A percentile compares a stretch with the other conserved stretches of the same genome.
Evolutionary conservation across 2,888 invertebrate species (phyloP).

Genomic region (Euspilapteryx auroguttella): DNA sequence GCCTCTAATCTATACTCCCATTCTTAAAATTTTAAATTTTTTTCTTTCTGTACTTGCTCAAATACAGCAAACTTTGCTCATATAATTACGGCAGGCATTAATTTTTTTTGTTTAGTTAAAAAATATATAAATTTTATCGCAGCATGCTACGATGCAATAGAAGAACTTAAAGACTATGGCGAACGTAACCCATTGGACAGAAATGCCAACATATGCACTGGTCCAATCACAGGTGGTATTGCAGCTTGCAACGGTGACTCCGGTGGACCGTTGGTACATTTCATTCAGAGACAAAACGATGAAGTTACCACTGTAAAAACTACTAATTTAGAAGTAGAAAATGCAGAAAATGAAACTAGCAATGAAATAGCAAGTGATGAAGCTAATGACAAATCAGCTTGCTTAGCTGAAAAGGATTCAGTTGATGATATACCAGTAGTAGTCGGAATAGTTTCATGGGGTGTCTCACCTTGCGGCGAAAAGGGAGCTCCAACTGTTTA

Average conservation of each 20-base stretch:
- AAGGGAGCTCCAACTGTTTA: conserved; percentile 55
- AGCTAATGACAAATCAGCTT: conserved; percentile 6
- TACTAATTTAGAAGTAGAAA: conserved; percentile 1
- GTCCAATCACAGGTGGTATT: conserved; percentile 42
- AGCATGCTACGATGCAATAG: conserved; percentile 42
- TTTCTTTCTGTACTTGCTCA: too few relatives aligned
- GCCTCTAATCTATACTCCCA: too few relatives aligned
- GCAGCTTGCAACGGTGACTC: conserved; percentile 62
- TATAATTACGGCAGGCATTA: too few relatives aligned
- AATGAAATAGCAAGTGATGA: conserved; percentile 6
- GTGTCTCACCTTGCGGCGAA: conserved; percentile 50
- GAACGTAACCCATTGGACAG: conserved; percentile 39
- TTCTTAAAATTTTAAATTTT: too few relatives aligned
- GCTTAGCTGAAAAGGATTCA: conserved; percentile 8
- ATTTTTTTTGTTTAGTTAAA: too few relatives aligned
- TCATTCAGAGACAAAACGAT: conserved; percentile 10
- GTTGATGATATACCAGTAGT: conserved; percentile 18
- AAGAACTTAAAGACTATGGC: conserved; percentile 21
- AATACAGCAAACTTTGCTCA: too few relatives aligned
- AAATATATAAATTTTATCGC: too few relatives aligned
- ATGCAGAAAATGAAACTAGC: conserved; percentile 8
- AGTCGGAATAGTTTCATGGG: conserved; percentile 62
- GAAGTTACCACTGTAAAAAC: conserved; percentile 1
- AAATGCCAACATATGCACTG: conserved; percentile 54
- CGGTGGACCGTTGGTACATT: conserved; percentile 51